Conservation (phyloP, 37 sponge, comb jelly and placozoan species). For the Bolinopsis microptera region DNA sequence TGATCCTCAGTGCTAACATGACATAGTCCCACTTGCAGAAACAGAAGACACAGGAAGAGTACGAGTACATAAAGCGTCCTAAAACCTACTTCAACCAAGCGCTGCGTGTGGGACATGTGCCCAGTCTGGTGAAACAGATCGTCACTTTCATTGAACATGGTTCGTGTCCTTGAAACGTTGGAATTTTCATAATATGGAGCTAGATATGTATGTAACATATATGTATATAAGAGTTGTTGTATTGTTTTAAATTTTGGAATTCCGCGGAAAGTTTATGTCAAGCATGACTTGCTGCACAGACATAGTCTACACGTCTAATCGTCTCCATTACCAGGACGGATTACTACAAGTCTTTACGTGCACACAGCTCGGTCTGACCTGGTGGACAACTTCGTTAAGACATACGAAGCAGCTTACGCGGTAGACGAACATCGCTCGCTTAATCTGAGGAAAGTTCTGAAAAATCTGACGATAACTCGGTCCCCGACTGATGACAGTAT, state of each 20-base stretch:
- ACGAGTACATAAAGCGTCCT: constrained; percentile 62
- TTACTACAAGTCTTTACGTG: constrained; percentile 34
- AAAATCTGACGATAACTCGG: constrained; percentile 39
- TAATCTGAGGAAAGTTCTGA: constrained; percentile 5
- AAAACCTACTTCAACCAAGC: constrained; percentile 65
- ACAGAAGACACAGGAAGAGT: constrained; percentile 60
- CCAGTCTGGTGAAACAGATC: constrained; percentile 61
- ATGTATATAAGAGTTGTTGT: too few species aligned
- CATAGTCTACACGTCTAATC: too few species aligned
- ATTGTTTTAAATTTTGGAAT: too few species aligned
- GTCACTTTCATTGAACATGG: not conserved
- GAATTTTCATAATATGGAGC: not conserved
- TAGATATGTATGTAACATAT: too few species aligned
- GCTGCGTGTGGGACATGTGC: constrained; percentile 48
- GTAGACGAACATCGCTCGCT: constrained; percentile 54
- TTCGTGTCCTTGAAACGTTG: not conserved
- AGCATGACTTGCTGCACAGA: too few species aligned
- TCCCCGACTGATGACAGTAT: constrained; percentile 55
- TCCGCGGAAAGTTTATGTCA: not conserved
- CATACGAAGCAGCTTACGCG: constrained; percentile 56
- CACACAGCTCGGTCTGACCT: constrained; percentile 28
- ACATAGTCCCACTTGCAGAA: constrained; percentile 26
- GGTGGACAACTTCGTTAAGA: constrained; percentile 61
- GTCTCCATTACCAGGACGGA: not conserved
- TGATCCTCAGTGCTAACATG: too few species aligned